phyloP scores from a whole-genome alignment of 1,140 invertebrate species.

The Heliconius melpomene region DNA sequence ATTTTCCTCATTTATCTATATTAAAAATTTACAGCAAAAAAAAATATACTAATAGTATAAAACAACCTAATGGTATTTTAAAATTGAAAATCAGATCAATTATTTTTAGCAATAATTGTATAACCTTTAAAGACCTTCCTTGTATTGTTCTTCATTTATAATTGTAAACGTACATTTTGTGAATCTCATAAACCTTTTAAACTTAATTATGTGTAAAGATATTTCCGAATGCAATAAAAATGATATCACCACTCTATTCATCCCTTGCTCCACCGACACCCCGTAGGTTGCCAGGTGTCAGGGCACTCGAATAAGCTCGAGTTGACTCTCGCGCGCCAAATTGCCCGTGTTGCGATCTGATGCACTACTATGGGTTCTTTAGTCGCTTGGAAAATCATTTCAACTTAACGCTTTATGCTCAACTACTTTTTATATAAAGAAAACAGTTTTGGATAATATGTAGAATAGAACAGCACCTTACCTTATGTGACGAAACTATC shows the following conservation, averaged over 20 bases:
- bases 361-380: conserved; percentile 62
- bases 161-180: neutral
- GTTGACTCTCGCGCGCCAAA: conserved; percentile 62
- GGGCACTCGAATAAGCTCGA: conserved; percentile 56
- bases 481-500: neutral
- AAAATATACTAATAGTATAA: neutral
- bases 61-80: too few species aligned
- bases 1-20: neutral
- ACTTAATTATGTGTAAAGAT: neutral
- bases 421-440: neutral
- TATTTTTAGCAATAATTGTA: neutral
- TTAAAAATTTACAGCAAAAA: neutral
- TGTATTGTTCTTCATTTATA: neutral
- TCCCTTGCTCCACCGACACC: conserved; percentile 42
- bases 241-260: conserved; percentile 37
- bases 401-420: conserved; percentile 42
- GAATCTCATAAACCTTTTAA: neutral
- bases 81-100: neutral
- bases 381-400: conserved; percentile 66
- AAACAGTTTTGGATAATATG: neutral
- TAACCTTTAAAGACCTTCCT: neutral
- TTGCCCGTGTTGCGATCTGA: conserved; percentile 67
- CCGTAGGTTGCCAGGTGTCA: conserved; percentile 63
- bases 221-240: neutral
- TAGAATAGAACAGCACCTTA: neutral